A percentile compares a stretch with the other conserved stretches of the same genome.
phyloP scores from a whole-genome alignment of 1,140 invertebrate species.

The Panagrolaimus sp. region DNA sequence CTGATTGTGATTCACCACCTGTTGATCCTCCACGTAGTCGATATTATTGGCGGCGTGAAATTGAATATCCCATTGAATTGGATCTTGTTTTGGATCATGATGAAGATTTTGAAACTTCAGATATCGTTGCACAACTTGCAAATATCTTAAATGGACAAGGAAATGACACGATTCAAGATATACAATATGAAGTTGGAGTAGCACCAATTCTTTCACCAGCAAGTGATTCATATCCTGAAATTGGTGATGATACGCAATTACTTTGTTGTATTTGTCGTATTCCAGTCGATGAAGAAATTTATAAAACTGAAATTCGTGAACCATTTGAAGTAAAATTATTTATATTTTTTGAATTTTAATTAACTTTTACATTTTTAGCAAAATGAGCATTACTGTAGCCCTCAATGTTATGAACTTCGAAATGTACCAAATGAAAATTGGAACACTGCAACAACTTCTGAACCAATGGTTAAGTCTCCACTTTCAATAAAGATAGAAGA shows the following conservation, averaged over 20 bases:
- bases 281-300: not conserved
- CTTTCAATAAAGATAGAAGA: not conserved
- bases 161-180: not conserved
- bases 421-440: too few species aligned
- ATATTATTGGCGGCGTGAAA: not conserved
- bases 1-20: not conserved
- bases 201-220: not conserved
- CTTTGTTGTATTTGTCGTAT: not conserved
- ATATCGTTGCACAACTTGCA: not conserved
- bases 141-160: not conserved
- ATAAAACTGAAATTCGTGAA: not conserved
- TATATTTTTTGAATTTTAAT: too few species aligned
- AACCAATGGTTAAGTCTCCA: not conserved
- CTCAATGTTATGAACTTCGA: too few species aligned
- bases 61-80: not conserved
- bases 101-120: not conserved
- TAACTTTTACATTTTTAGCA: too few species aligned
- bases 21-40: not conserved
- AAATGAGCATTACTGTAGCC: too few species aligned
- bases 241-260: not conserved
- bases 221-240: not conserved
- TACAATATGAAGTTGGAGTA: not conserved
- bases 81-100: constrained; percentile 3
- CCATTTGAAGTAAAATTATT: too few species aligned
- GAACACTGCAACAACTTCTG: not conserved